phyloP scores from a whole-genome alignment of 2,888 invertebrate genomes.

The Drosophila mettleri region DNA sequence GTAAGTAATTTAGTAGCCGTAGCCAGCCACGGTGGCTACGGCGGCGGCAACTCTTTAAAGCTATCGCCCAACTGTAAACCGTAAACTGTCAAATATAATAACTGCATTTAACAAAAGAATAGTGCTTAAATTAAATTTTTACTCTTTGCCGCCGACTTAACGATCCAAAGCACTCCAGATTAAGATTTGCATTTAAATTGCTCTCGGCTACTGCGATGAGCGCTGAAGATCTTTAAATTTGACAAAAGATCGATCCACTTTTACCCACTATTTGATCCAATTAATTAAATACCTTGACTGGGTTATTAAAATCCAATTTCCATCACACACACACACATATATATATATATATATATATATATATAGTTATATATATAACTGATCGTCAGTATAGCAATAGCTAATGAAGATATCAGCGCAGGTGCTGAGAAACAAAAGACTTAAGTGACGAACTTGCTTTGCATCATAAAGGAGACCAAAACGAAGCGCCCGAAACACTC shows the following conservation, averaged over 20 bases:
- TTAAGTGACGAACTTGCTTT: slow-evolving; percentile 70
- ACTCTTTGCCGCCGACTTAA: slow-evolving; percentile 47
- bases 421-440: slow-evolving; percentile 71
- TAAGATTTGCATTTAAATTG: slow-evolving; percentile 76
- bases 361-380: background rate
- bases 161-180: slow-evolving; percentile 74
- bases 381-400: slow-evolving; percentile 8
- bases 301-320: slow-evolving; percentile 76
- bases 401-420: slow-evolving; percentile 67
- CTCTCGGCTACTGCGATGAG: slow-evolving; percentile 55
- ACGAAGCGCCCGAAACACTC: slow-evolving; percentile 31
- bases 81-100: slow-evolving; percentile 79
- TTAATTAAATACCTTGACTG: slow-evolving; percentile 67
- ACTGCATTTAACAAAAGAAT: slow-evolving; percentile 74
- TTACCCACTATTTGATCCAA: slow-evolving; percentile 47
- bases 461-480: slow-evolving; percentile 36
- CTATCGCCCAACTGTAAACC: slow-evolving; percentile 40
- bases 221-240: slow-evolving; percentile 36
- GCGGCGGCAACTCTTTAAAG: slow-evolving; percentile 66
- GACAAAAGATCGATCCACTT: slow-evolving; percentile 59
- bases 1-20: slow-evolving; percentile 72
- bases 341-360: no score
- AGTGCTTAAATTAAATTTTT: slow-evolving; percentile 70
- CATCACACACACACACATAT: slow-evolving; percentile 16
- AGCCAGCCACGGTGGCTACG: no score